Evolutionary conservation across 1,140 invertebrate species (phyloP), one percentile per base, ranked within the genome.

Genomic region (Saccostrea cuccullata): DNA sequence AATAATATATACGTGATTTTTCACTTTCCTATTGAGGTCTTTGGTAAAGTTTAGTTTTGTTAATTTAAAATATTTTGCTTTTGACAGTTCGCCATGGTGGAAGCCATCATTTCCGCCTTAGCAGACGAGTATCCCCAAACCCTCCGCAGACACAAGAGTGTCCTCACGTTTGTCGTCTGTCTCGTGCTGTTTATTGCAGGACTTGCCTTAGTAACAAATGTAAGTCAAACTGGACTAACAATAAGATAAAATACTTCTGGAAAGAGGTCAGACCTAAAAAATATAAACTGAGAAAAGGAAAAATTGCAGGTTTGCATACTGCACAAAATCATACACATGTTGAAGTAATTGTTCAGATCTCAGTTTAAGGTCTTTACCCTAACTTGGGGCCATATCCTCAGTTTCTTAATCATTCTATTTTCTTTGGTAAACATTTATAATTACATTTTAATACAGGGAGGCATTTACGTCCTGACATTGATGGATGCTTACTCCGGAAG

Each of bases 401-500:
- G 0, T 36, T 36, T 36, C 30, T 1, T 26, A 73, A 13, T 30
- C 70, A 23, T 77, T 77, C 30, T 30, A 47, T 9, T n/a, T 30
- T 13, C 6, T 20, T 77, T 77, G n/a, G 5, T 40, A 11, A 77
- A 13, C 13, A 9, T 82, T 36, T 82, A 30, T 30, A 82, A 15
- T 20, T 64, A 17, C 15, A 5, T 20, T 83, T 87, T 40, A 20
- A 86, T 89, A 20, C 17, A 91, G 90, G 89, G 87, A 67, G 90
- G 89, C 13, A 91, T 91, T n/a, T 90, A 40, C n/a, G 89, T 92
- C 0, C 55, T 91, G 26, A 89, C 88, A 1, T 23, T 89, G 87
- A 97, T 98, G 96, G 97, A 98, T 91, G 97, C 97, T 92, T 98
- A 98, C 92, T 97, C 97, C 0, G 97, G 97, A 17, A 98, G 97